Evolutionary conservation across 2,888 invertebrate genomes (phyloP).

Genomic region (Plagodis dolabraria): DNA sequence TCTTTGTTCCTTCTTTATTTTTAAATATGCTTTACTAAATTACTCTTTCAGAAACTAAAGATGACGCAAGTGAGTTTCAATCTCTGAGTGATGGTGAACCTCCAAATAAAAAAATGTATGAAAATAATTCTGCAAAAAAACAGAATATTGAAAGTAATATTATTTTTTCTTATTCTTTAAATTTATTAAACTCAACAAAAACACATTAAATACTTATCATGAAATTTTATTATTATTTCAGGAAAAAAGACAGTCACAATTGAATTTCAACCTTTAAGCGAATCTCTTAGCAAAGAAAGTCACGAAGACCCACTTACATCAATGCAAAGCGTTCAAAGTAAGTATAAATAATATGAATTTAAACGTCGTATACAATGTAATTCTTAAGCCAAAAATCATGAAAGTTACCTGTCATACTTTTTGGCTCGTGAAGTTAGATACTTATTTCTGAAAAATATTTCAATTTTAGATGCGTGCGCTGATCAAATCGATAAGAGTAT

Average conservation of each 20-base stretch:
- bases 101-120: slow-evolving; percentile 7
- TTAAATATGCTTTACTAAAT: no score
- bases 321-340: neutral
- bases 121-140: slow-evolving; percentile 8
- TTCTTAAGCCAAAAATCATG: no score
- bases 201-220: neutral
- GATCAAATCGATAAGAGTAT: neutral
- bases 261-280: neutral
- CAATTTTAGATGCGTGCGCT: neutral
- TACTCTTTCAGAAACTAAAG: neutral
- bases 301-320: neutral
- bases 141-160: slow-evolving; percentile 3
- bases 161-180: neutral
- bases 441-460: neutral
- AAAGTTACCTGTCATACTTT: no score
- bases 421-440: neutral
- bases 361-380: no score
- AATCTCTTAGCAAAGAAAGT: neutral
- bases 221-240: neutral
- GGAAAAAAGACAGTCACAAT: neutral
- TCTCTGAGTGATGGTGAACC: slow-evolving; percentile 5
- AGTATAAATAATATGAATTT: neutral
- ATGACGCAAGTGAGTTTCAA: neutral
- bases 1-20: neutral
- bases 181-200: neutral